A percentile compares a stretch with the other conserved stretches of the same genome.
These are phyloP conservation scores for Miltochrista miniata DNA, from an alignment of 2,888 invertebrate genomes.

Conservation along the genomic window DNA sequence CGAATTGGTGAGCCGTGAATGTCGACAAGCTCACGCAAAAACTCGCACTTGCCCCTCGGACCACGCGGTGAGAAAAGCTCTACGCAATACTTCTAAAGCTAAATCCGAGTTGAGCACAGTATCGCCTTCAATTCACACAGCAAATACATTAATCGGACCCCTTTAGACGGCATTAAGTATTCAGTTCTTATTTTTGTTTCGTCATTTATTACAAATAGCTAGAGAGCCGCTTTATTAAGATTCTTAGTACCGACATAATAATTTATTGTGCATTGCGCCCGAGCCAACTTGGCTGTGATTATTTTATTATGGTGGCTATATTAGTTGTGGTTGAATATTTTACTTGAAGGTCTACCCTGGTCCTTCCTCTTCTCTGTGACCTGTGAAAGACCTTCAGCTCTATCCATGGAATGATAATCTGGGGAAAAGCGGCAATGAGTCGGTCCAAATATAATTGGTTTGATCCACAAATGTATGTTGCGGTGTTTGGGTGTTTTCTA, in stretches of 20 bases:
- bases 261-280: constrained; percentile 38
- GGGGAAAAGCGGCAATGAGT: too few species aligned
- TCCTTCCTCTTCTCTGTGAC: too few species aligned
- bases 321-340: constrained; percentile 14
- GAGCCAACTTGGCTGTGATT: constrained; percentile 58
- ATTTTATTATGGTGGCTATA: constrained; percentile 46
- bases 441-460: too few species aligned
- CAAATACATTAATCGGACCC: constrained; percentile 42
- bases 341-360: neutral
- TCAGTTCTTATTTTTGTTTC: constrained; percentile 73
- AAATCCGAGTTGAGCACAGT: constrained; percentile 21
- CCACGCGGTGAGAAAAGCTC: too few species aligned
- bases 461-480: too few species aligned
- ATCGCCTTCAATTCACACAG: constrained; percentile 21
- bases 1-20: too few species aligned
- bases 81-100: constrained; percentile 38
- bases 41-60: too few species aligned
- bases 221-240: constrained; percentile 71
- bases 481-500: too few species aligned
- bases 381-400: too few species aligned
- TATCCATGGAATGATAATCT: too few species aligned
- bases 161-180: constrained; percentile 63
- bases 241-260: constrained; percentile 66
- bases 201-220: constrained; percentile 76
- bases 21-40: too few species aligned